Percentiles rank a stretch among this genome's conserved stretches.
These are phyloP conservation scores for Gastrophysa polygoni DNA, from an alignment of 2,888 invertebrate species.

Conservation along the genomic window DNA sequence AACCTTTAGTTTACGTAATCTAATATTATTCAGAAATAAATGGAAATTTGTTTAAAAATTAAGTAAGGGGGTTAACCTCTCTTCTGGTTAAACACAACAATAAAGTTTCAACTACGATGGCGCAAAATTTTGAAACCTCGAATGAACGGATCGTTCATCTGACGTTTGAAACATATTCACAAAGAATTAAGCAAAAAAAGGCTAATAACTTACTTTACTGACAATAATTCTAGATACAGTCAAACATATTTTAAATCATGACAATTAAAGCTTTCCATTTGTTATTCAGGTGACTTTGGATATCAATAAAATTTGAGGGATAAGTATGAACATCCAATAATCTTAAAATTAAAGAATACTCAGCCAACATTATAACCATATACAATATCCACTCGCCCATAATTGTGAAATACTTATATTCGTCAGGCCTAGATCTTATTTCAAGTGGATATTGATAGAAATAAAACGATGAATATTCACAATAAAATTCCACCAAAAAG, in stretches of 20 bases:
- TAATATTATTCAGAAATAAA: conserved; percentile 11
- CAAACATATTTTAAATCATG: conserved; percentile 17
- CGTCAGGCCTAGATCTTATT: neutral
- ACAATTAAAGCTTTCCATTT: conserved; percentile 18
- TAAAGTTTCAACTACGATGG: conserved; percentile 5
- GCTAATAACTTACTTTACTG: neutral
- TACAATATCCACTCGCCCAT: neutral
- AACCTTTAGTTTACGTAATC: conserved; percentile 21
- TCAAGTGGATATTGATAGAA: neutral
- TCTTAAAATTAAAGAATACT: neutral
- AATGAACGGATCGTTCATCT: too few species aligned
- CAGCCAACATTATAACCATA: neutral
- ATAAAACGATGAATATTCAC: neutral
- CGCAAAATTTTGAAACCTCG: too few species aligned
- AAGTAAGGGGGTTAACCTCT: neutral
- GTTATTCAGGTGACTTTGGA: neutral
- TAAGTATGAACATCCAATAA: neutral
- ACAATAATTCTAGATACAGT: conserved; percentile 14
- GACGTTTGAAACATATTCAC: neutral
- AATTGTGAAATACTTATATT: neutral
- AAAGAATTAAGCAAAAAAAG: neutral
- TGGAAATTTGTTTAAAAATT: conserved; percentile 9
- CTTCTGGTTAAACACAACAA: neutral
- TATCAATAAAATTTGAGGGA: neutral
- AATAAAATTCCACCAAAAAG: neutral